These are phyloP conservation scores for Palloptera scutellata DNA, from an alignment of 2,888 invertebrate species.

Conservation along the genomic window DNA sequence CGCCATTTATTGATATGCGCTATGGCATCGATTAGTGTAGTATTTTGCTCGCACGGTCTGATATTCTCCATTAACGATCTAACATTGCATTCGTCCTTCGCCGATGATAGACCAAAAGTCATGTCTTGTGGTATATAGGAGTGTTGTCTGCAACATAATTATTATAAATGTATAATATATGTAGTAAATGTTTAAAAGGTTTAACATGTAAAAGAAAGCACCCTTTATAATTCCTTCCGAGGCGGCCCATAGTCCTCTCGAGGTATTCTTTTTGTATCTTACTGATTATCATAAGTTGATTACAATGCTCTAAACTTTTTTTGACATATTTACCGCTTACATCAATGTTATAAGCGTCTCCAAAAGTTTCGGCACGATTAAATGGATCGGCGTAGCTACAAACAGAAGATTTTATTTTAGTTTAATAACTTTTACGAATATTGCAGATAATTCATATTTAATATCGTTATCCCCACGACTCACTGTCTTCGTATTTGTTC, in stretches of 20 bases:
- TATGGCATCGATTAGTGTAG: conserved; percentile 42
- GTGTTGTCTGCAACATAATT: conserved; percentile 31
- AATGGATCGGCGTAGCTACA: conserved; percentile 49
- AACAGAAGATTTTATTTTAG: not conserved
- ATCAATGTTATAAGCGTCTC: conserved; percentile 39
- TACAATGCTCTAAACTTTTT: conserved; percentile 46
- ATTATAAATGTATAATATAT: not conserved
- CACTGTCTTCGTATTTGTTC: conserved; percentile 53
- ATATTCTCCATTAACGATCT: conserved; percentile 48
- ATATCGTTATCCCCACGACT: not conserved
- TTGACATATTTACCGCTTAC: conserved; percentile 46
- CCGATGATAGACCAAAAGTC: conserved; percentile 40
- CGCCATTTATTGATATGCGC: conserved; percentile 48
- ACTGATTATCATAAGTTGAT: conserved; percentile 47
- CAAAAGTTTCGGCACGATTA: conserved; percentile 39
- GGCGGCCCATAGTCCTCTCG: conserved; percentile 42
- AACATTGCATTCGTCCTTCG: conserved; percentile 39
- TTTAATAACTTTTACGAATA: not conserved
- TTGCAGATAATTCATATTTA: not conserved
- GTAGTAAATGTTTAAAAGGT: not conserved
- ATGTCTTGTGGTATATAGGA: conserved; percentile 34
- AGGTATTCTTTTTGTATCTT: conserved; percentile 49
- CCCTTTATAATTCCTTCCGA: conserved; percentile 50
- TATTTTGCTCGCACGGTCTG: conserved; percentile 38
- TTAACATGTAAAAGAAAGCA: conserved; percentile 21